Base-by-base conservation (phyloP, 2,888 invertebrate genomes). In the Parnassius mnemosyne region DNA sequence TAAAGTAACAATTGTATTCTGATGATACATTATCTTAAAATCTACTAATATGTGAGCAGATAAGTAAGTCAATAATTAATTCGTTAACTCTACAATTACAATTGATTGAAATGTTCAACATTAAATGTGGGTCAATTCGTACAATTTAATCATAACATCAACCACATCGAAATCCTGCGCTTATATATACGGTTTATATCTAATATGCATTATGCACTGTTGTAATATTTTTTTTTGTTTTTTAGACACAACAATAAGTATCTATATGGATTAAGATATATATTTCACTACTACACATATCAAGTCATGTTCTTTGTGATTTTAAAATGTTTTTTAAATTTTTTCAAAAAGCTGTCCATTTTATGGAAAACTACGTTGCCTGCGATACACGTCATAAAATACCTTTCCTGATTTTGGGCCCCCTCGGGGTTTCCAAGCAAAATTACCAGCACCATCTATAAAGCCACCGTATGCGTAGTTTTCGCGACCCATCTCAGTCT, bases 391-490 rank as follows among this genome's bases (percentile, higher is more conserved):
- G 42, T 54, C 62, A 62, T 58, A 20, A 53, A 57, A 58, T 51
- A 62, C 53, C 52, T 43, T 50, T 47, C 49, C 57, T 50, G 59
- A 13, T 50, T 41, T 55, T 63, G 59, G 60, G 60, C 59, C 54
- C 49, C 54, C 60, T 53, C 52, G 43, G 44, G 25, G 43, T n/a
- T 51, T 47, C 53, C 60, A 49, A 53, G 52, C n/a, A 62, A 55
- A 64, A 55, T 57, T 68, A 67, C 71, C 66, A 70, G 73, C 80
- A 76, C 79, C 80, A 80, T 69, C 63, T 69, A 53, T 74, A 78
- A 67, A 79, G 66, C 77, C 78, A 75, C 58, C 64, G 65, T 42
- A 49, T 54, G 42, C 63, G 49, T 49, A 49, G 49, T 49, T 49
- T 49, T 49, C 10, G 13, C 16, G 49, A 13, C 49, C 16, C 16